Evolutionary conservation across 1,140 invertebrate species (phyloP), one percentile per base, ranked within the genome.

Genomic region (Chironomus striatipennis): DNA sequence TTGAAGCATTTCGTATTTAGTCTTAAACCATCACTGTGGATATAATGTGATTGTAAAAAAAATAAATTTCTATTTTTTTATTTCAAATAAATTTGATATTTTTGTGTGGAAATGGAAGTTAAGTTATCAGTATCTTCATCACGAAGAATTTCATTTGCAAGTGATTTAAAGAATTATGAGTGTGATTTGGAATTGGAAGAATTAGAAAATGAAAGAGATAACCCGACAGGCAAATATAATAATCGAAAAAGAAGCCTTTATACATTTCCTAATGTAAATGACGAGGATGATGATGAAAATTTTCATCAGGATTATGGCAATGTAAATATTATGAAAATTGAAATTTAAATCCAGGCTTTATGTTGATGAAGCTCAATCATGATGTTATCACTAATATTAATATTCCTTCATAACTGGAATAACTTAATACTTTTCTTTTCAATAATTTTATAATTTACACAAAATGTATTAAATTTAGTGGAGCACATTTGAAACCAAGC

Each of bases 401-500:
- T 34, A 34, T 34, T 34, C 24, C 24, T 34, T 2, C 24, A 2
- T 34, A 34, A 34, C 24, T 34, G 24, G 24, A 34, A 34, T 34
- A 34, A 34, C 24, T 1, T 34, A 34, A n/a, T n/a, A n/a, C n/a
- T n/a, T n/a, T n/a, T n/a, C n/a, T 34, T 34, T 34, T 34, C 5
- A 34, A 34, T 34, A 2, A 34, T 34, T 34, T 34, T 34, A 34
- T 34, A 34, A 34, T 34, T 34, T 34, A 34, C 24, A 34, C 24
- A 34, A 34, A 2, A 34, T 34, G 5, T 2, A 34, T 34, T 2
- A 34, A 34, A 34, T 34, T 34, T 34, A 34, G 24, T 34, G 24
- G 24, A 1, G 24, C 24, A 34, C 24, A 34, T 74, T 42, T 74
- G 20, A 47, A 74, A 20, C 57, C 43, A 65, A 74, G 73, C 21